Evolutionary conservation across 2,797 vertebrate species (phyloP).

Genomic region (Picus viridis): DNA sequence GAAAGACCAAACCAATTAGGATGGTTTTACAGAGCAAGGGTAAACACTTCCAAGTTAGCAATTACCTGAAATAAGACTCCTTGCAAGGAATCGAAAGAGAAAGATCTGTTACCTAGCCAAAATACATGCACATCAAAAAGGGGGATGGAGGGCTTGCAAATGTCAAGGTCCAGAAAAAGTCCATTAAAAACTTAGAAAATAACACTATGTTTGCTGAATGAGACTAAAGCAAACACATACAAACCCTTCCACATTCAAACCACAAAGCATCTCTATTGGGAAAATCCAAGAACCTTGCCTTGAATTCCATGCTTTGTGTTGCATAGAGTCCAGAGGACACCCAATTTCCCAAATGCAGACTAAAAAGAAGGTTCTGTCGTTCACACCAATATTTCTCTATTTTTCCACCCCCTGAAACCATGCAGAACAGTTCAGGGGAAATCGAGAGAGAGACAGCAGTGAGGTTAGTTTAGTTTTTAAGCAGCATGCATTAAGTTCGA

Average conservation of each 20-base stretch:
- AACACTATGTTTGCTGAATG: not conserved
- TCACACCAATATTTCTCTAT: not conserved
- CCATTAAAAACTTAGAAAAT: not conserved
- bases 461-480: not conserved
- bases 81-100: not conserved
- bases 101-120: not conserved
- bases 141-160: not conserved
- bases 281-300: not conserved
- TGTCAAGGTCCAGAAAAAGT: not conserved
- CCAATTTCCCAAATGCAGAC: not conserved
- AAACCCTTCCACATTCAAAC: not conserved
- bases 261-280: not conserved
- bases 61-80: not conserved
- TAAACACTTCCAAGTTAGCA: not conserved
- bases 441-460: fast-evolving
- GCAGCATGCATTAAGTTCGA: not conserved
- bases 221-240: not conserved
- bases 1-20: not conserved
- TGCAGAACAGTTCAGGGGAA: not conserved
- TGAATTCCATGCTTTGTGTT: not conserved
- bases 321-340: not conserved
- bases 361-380: not conserved
- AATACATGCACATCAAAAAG: not conserved
- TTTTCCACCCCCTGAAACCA: not conserved
- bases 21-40: not conserved